Evolutionary conservation across 2,797 vertebrate genomes (phyloP).

Genomic region (Crossoptilon crossoptilon): DNA sequence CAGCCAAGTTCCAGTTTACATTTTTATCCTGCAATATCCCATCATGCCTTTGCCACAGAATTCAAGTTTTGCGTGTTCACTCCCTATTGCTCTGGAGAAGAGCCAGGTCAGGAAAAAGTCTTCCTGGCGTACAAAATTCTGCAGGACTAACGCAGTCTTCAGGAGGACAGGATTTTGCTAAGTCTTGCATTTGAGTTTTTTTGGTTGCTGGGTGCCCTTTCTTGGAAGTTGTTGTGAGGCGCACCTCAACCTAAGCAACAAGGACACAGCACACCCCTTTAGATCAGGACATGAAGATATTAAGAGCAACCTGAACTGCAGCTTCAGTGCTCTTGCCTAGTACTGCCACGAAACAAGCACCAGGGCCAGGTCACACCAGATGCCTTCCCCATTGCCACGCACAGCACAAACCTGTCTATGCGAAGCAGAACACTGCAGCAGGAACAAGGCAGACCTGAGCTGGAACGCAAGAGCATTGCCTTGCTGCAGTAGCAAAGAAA

Average conservation of each 20-base stretch:
- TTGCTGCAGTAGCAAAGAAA: not conserved
- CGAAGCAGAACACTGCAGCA: not conserved
- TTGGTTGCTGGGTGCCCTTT: not conserved
- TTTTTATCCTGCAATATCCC: not conserved
- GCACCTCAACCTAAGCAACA: not conserved
- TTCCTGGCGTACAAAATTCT: not conserved
- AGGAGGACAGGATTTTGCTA: not conserved
- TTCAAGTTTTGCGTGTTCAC: not conserved
- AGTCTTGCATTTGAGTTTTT: not conserved
- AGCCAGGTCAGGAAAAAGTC: not conserved
- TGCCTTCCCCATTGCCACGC: not conserved
- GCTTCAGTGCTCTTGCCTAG: not conserved
- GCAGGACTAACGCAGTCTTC: not conserved
- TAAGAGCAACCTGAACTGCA: not conserved
- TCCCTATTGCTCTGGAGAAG: not conserved
- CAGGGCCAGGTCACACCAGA: not conserved
- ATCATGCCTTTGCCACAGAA: not conserved
- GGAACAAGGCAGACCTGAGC: not conserved
- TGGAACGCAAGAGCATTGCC: accelerated
- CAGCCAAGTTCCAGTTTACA: not conserved
- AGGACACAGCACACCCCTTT: not conserved
- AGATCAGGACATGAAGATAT: not conserved
- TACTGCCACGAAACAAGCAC: not conserved
- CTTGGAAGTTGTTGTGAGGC: not conserved
- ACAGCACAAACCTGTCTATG: not conserved